These are phyloP conservation scores for Scophthalmus maximus DNA, from an alignment of 2,113 vertebrate species.

Conservation along the genomic window DNA sequence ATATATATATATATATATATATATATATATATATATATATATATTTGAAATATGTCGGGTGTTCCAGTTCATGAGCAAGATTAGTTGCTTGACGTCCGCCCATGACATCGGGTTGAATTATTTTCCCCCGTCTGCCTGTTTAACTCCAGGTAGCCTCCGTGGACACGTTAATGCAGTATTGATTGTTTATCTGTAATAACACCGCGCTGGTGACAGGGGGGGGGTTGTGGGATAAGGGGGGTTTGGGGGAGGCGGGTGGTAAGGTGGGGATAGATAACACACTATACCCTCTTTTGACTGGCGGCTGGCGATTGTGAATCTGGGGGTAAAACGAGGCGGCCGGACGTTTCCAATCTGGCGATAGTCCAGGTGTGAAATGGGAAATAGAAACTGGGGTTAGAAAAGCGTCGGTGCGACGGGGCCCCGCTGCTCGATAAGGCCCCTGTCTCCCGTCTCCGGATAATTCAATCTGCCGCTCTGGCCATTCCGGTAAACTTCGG, in stretches of 20 bases:
- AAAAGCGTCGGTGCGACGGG: constrained; percentile 64
- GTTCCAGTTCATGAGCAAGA: constrained; percentile 54
- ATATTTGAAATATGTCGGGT: constrained; percentile 3
- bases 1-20: constrained; percentile 3
- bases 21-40: constrained; percentile 8
- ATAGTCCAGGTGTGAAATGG: constrained; percentile 76
- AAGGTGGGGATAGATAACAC: constrained; percentile 65
- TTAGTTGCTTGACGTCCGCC: constrained; percentile 55
- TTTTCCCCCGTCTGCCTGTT: constrained; percentile 59
- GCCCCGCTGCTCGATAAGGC: constrained; percentile 70
- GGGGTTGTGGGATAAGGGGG: not conserved
- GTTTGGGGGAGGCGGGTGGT: constrained; percentile 33
- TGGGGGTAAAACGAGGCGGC: constrained; percentile 50
- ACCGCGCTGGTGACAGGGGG: constrained; percentile 19
- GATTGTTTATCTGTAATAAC: constrained; percentile 80
- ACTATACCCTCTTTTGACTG: constrained; percentile 58
- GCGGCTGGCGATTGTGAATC: constrained; percentile 57
- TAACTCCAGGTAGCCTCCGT: constrained; percentile 50
- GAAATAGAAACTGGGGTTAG: constrained; percentile 70
- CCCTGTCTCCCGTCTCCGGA: constrained; percentile 45
- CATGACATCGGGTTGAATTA: constrained; percentile 67
- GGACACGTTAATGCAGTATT: constrained; percentile 73
- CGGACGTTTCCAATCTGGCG: constrained; percentile 66
- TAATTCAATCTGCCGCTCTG: constrained; percentile 61
- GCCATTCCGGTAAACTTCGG: constrained; percentile 43